Conservation (phyloP, 1,140 invertebrate species). For the Bombus confusus region DNA sequence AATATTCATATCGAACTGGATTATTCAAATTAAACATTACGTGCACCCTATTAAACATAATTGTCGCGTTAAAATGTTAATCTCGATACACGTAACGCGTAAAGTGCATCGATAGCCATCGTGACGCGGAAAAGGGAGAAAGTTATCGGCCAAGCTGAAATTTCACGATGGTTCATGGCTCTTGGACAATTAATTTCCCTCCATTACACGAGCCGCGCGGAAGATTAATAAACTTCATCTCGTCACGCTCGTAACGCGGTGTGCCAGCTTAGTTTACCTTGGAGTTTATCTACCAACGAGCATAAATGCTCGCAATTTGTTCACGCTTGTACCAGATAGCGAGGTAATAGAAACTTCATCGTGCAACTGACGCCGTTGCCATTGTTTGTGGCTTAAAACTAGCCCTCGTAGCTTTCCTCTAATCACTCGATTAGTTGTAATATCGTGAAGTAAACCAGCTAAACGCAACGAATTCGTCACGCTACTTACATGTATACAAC, state of each 20-base stretch:
- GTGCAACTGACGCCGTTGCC: not conserved
- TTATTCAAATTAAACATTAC: not conserved
- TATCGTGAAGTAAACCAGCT: no score
- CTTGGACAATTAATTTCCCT: conserved; percentile 56
- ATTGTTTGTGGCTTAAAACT: conserved; percentile 5
- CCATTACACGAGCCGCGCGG: conserved; percentile 21
- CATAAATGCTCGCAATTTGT: conserved; percentile 55
- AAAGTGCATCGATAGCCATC: not conserved
- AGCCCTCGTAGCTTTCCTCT: no score
- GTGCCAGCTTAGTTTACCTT: conserved; percentile 47
- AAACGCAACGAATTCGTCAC: not conserved
- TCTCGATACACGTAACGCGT: not conserved
- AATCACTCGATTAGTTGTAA: no score
- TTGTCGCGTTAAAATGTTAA: not conserved
- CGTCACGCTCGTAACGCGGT: conserved; percentile 49
- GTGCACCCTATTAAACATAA: not conserved
- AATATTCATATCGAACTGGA: not conserved
- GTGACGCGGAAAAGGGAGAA: not conserved
- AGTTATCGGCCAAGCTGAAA: not conserved
- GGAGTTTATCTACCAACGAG: conserved; percentile 48
- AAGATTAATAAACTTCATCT: conserved; percentile 62
- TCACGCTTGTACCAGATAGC: conserved; percentile 30
- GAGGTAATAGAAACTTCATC: conserved; percentile 40
- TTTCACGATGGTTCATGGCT: conserved; percentile 9
- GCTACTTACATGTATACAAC: not conserved